Evolutionary conservation across 1,140 invertebrate genomes (phyloP), one percentile per base, ranked within the genome.

Genomic region (Euschistus heros): DNA sequence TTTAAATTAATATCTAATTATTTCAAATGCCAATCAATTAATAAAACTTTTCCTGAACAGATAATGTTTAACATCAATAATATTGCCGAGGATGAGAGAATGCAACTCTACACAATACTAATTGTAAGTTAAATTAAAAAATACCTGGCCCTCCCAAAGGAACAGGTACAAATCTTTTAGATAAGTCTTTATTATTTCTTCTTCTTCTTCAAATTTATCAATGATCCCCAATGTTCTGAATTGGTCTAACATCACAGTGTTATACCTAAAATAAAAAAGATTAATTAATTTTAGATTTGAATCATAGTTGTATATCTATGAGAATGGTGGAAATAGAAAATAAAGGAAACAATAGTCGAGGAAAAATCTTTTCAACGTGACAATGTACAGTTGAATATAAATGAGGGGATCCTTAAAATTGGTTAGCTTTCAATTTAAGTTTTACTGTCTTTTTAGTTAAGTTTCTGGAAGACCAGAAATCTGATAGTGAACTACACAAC

Each of bases 71-170:
- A 10, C 42, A 44, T 44, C 17, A 44, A 10, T 10, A 44, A 44
- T 10, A 17, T 10, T 44, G 17, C 42, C 42, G 7, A 44, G 7
- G 7, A 17, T 44, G 8, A 10, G 8, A 44, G 42, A 44, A 44
- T 10, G 8, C 42, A 44, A 44, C 17, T 10, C 7, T 8, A 7
- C 42, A 44, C 17, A 10, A 10, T 10, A 44, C 17, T 10, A 7
- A 44, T 10, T 10, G 17, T 17, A 17, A 17, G 20, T 50, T 50
- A 6, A 50, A 50, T 20, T 1, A 22, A 20, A 50, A 50, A 8
- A 57, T 57, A 57, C 54, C 54, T 57, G 54, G 54, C 54, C 54
- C 24, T 57, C 24, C 54, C 54, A 57, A 2, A 57, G 14, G 24
- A 57, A 57, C 10, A 57, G 24, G 15, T 57, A 57, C 24, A 57